phyloP scores from a whole-genome alignment of 2,888 invertebrate genomes.

The Balanococcus diminutus region DNA sequence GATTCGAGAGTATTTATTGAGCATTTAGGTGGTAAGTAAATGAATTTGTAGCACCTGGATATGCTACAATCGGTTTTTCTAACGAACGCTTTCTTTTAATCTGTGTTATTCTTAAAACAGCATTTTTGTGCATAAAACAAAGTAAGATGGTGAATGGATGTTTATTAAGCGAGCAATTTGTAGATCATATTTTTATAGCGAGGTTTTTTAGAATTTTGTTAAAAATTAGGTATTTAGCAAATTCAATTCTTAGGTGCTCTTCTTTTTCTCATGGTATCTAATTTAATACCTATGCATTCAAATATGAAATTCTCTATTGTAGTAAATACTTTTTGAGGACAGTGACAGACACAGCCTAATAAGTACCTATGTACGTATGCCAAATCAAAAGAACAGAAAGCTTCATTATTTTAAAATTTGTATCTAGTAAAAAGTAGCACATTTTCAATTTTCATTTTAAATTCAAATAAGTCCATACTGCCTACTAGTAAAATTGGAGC shows the following conservation, averaged over 20 bases:
- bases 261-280: too few relatives aligned
- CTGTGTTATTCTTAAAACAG: not conserved
- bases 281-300: too few relatives aligned
- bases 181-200: not conserved
- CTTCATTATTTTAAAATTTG: not conserved
- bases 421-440: not conserved
- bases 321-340: too few relatives aligned
- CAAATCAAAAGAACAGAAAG: not conserved
- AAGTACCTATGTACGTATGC: too few relatives aligned
- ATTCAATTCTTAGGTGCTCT: too few relatives aligned
- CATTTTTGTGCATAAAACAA: not conserved
- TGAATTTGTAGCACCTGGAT: not conserved
- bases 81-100: not conserved
- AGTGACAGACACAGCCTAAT: too few relatives aligned
- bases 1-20: too few relatives aligned
- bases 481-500: not conserved
- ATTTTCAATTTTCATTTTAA: not conserved
- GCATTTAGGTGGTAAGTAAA: not conserved
- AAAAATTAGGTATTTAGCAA: too few relatives aligned
- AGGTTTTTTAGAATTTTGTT: too few relatives aligned
- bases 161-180: not conserved
- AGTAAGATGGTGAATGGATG: not conserved
- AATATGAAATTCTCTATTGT: too few relatives aligned
- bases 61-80: not conserved
- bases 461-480: not conserved